Conservation (phyloP, 2,888 invertebrate species). For the Campopleginae sp. region DNA sequence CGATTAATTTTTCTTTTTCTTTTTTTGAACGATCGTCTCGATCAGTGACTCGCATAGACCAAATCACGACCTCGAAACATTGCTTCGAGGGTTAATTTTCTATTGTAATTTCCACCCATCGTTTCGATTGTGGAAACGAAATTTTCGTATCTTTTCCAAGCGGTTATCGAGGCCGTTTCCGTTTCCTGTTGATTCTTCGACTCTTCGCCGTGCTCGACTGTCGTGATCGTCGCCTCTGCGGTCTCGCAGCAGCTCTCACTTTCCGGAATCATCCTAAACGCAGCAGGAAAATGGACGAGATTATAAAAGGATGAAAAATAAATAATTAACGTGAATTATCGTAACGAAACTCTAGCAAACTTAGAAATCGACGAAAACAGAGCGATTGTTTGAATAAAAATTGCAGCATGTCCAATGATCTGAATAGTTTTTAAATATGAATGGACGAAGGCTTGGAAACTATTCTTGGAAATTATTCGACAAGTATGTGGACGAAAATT, state of each 20-base stretch:
- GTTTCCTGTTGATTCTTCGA: conserved; percentile 74
- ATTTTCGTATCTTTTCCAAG: conserved; percentile 81
- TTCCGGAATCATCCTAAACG: conserved; percentile 79
- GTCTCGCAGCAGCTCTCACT: conserved; percentile 73
- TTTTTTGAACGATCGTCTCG: not conserved
- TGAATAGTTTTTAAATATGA: not conserved
- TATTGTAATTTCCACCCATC: conserved; percentile 77
- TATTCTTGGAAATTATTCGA: no score
- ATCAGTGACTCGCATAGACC: conserved; percentile 77
- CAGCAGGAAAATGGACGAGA: conserved; percentile 33
- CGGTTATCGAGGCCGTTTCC: conserved; percentile 78
- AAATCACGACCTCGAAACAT: conserved; percentile 82
- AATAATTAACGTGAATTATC: not conserved
- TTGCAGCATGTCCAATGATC: not conserved
- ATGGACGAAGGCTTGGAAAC: no score
- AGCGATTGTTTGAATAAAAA: not conserved
- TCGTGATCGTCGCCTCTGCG: conserved; percentile 71
- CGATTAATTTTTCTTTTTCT: not conserved
- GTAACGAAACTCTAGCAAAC: not conserved
- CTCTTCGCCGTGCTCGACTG: conserved; percentile 69
- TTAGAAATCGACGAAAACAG: not conserved
- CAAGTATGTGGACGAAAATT: no score
- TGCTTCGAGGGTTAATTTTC: conserved; percentile 79
- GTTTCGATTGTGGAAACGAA: conserved; percentile 78
- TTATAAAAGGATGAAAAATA: not conserved